Evolutionary conservation across 2,113 vertebrate genomes (phyloP).

Genomic region (Microcebus griseorufus): DNA sequence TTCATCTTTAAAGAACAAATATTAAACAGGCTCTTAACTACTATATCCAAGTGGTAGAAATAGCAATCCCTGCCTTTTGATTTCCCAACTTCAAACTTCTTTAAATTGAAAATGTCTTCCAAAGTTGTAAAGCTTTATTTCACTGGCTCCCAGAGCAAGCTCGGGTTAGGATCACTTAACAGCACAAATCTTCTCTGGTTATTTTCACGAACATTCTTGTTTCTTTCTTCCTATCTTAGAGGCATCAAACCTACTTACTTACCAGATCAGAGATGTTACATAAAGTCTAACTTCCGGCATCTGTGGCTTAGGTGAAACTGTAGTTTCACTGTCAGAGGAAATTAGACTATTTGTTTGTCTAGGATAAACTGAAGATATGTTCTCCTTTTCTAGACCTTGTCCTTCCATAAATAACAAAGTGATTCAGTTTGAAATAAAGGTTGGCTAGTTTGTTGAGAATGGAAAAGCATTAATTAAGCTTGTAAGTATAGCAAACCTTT

Average conservation of each 20-base stretch:
- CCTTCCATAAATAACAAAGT: constrained; percentile 39
- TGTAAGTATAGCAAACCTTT: constrained; percentile 18
- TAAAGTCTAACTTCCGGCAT: constrained; percentile 53
- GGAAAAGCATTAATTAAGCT: not conserved
- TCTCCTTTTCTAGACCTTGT: constrained; percentile 25
- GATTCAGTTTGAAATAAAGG: constrained; percentile 45
- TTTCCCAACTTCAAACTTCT: constrained; percentile 35
- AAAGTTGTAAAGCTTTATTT: constrained; percentile 10
- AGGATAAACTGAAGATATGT: constrained; percentile 37
- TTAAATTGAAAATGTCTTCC: constrained; percentile 8
- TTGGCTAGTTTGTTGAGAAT: constrained; percentile 28
- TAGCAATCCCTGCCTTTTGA: not conserved
- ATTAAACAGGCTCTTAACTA: constrained; percentile 37
- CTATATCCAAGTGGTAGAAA: not conserved
- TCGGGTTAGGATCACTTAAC: not conserved
- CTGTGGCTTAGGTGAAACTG: constrained; percentile 38
- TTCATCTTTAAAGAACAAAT: constrained; percentile 9
- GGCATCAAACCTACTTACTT: constrained; percentile 41
- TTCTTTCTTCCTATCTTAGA: constrained; percentile 45
- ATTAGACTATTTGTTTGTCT: constrained; percentile 11
- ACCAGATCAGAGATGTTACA: constrained; percentile 41
- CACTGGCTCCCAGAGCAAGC: not conserved
- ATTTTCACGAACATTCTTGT: not conserved
- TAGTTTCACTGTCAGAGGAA: constrained; percentile 42
- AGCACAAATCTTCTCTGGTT: not conserved